Evolutionary conservation across 2,113 vertebrate genomes (phyloP).

Genomic region (Brachypodius melanocephalos): DNA sequence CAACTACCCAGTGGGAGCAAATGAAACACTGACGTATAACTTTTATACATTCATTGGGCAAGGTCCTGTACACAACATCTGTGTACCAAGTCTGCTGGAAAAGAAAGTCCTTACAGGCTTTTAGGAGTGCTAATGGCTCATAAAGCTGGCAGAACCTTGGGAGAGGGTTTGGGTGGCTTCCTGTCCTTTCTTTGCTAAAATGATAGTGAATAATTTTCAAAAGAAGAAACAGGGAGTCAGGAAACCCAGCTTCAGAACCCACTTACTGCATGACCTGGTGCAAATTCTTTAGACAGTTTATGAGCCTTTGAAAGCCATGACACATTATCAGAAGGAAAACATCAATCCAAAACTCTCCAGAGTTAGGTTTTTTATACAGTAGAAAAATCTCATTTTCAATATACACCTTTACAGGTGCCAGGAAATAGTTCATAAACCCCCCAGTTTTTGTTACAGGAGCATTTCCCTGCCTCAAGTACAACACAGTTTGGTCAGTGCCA

Average conservation of each 20-base stretch:
- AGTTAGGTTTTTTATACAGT: background rate
- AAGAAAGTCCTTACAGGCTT: background rate
- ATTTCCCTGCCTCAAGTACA: background rate
- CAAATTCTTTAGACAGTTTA: background rate
- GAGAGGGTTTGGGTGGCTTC: background rate
- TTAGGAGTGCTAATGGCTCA: background rate
- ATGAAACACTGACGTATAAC: background rate
- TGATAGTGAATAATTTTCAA: background rate
- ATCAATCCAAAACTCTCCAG: background rate
- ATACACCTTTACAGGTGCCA: background rate
- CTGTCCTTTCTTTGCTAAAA: background rate
- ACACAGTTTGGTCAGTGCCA: rapidly evolving
- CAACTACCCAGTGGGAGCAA: background rate
- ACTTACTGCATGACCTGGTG: background rate
- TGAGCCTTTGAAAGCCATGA: background rate
- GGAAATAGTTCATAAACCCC: background rate
- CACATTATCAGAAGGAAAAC: background rate
- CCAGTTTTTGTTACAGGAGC: background rate
- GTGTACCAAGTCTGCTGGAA: background rate
- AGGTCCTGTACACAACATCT: background rate
- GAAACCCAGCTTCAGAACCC: background rate
- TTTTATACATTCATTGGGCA: background rate
- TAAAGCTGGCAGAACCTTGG: background rate
- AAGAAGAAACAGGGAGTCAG: background rate
- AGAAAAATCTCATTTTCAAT: background rate